A percentile compares a stretch with the other conserved stretches of the same genome.
Evolutionary conservation across 2,888 invertebrate species (phyloP).

Genomic region (Metellina segmentata): DNA sequence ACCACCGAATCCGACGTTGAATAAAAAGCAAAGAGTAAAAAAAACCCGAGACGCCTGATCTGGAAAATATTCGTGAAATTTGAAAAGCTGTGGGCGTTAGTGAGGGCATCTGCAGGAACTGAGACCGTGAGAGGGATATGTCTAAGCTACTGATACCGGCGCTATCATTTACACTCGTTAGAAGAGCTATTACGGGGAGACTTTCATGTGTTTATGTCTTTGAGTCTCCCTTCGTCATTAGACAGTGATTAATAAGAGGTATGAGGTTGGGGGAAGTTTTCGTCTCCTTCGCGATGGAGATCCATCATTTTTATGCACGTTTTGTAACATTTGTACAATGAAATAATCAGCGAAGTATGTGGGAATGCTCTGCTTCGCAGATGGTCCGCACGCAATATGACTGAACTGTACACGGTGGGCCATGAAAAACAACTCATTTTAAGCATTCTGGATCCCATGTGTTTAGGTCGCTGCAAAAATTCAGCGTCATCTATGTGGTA

Average conservation of each 20-base stretch:
- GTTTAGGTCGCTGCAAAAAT: too few species aligned
- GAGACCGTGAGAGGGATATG: neutral
- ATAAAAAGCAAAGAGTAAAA: neutral
- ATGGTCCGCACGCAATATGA: too few species aligned
- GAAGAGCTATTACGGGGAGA: constrained; percentile 10
- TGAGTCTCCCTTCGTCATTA: neutral
- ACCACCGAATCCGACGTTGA: too few species aligned
- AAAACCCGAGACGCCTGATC: neutral
- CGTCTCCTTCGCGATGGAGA: neutral
- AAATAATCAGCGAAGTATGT: neutral
- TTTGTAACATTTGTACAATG: neutral
- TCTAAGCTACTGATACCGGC: neutral
- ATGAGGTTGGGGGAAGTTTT: neutral
- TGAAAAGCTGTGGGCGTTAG: neutral
- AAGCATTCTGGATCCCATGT: too few species aligned
- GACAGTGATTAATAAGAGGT: constrained; percentile 54
- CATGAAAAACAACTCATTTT: too few species aligned
- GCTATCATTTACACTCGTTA: constrained; percentile 1
- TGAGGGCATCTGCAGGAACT: neutral
- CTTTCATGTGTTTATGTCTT: constrained; percentile 2
- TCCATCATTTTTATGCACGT: constrained; percentile 7
- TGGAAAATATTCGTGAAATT: neutral
- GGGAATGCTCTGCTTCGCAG: neutral
- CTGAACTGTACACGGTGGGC: too few species aligned
- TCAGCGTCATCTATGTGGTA: too few species aligned